Base-by-base conservation (phyloP, 2,888 invertebrate species). In the Cistogaster globosa region DNA sequence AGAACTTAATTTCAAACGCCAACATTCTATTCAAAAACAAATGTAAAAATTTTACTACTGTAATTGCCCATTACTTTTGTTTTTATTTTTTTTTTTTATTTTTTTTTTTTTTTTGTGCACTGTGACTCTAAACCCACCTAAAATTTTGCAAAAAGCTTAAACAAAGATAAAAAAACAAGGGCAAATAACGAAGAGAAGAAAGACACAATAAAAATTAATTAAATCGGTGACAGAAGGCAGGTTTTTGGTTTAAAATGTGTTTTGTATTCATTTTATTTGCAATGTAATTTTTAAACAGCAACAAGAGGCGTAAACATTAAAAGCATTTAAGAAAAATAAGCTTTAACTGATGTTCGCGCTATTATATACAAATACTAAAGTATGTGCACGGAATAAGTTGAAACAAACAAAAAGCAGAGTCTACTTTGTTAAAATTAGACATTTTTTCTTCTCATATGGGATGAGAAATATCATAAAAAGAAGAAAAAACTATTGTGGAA, bases 151-250 rank as follows among this genome's bases (percentile, higher is more conserved):
- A 69, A 42, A 42, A 26, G 36, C 22, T 53, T 32, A 16, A 48
- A n/a, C 45, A 6, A 48, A 48, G 6, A 53, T n/a, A n/a, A n/a
- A 53, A 48, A 3, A 53, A 53, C 51, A 53, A 18, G 20, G 20
- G 51, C 51, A 53, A 58, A 38, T 12, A 60, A 32, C 5, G 22
- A 57, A 48, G 5, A 16, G 32, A n/a, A 55, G 7, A 48, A 58
- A 60, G 18, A 12, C n/a, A 38, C 20, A 36, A 9, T 16, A 71
- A n/a, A 36, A 48, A 42, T 58, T 72, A 72, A 80, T 74, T 80
- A 45, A 62, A 55, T 12, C 3, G 62, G 18, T 60, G 60, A 65
- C 57, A 65, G 58, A 60, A 62, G 26, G 68, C 62, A 58, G n/a
- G 45, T 36, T 45, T 45, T 74, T 69, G 20, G 12, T 53, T 36